Conservation (phyloP, 1,140 invertebrate species). For the Lethrus apterus region DNA sequence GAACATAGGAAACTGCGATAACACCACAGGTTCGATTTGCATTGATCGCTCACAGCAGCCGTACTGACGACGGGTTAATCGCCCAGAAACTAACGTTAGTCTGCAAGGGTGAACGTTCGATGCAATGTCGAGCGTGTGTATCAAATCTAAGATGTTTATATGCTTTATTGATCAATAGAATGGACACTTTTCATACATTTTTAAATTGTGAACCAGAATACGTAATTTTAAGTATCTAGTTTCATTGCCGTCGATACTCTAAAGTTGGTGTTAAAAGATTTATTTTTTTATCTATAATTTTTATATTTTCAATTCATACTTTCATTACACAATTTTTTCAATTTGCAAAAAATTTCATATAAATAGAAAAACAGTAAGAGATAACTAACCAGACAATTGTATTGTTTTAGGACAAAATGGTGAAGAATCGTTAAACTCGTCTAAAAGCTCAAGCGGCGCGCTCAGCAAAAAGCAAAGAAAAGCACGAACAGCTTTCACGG, state of each 20-base stretch:
- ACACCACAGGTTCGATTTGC: too few species aligned
- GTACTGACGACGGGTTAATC: too few species aligned
- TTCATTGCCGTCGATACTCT: background rate
- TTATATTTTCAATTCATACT: background rate
- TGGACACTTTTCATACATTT: too few species aligned
- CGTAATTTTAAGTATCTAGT: background rate
- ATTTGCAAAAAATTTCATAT: background rate
- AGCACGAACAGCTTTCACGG: slow-evolving; percentile 96
- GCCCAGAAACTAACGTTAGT: too few species aligned
- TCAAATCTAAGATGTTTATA: too few species aligned
- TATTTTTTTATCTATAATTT: background rate
- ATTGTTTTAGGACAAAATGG: slow-evolving; percentile 40
- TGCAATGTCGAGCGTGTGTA: too few species aligned
- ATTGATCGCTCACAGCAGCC: too few species aligned
- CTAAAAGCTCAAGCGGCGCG: slow-evolving; percentile 44
- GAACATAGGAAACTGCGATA: too few species aligned
- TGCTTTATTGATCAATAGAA: too few species aligned
- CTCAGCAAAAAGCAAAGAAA: slow-evolving; percentile 92
- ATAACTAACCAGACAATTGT: too few species aligned
- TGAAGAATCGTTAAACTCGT: slow-evolving; percentile 37
- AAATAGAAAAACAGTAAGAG: background rate
- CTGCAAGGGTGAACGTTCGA: too few species aligned
- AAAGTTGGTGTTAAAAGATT: background rate
- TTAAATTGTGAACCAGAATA: too few species aligned
- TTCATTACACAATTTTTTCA: background rate